Percentiles rank a stretch among this genome's conserved stretches.
phyloP scores from a whole-genome alignment of 2,797 vertebrate species.

The Taenioides sp. region DNA sequence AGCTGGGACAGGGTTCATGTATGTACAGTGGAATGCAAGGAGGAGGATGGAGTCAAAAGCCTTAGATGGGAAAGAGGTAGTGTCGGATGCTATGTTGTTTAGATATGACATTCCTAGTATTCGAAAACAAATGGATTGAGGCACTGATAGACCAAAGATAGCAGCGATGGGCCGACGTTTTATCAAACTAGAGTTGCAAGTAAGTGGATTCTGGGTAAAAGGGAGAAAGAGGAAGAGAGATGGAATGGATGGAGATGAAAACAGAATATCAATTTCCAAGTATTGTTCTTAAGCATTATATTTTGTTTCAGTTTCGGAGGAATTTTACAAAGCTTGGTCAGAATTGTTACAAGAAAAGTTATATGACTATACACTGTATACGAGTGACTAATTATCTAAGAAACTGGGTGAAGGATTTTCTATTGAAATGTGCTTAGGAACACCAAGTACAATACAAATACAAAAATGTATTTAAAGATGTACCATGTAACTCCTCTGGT shows the following conservation, averaged over 20 bases:
- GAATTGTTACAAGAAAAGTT: neutral
- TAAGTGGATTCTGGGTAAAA: slow-evolving; percentile 3
- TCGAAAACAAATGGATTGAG: slow-evolving; percentile 19
- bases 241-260: neutral
- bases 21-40: slow-evolving; percentile 55
- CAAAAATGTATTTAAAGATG: no score
- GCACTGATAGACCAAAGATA: slow-evolving; percentile 31
- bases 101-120: slow-evolving; percentile 10
- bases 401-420: no score
- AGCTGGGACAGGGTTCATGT: slow-evolving; percentile 63
- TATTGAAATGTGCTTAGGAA: no score
- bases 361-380: neutral
- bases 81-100: slow-evolving; percentile 22
- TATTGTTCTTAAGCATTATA: neutral
- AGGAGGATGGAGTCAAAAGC: slow-evolving; percentile 16
- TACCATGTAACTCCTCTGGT: no score
- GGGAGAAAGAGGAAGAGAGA: neutral
- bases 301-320: neutral
- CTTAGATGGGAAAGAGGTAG: slow-evolving; percentile 36
- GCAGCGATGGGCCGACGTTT: slow-evolving; percentile 26
- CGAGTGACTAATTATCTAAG: neutral
- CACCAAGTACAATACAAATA: no score
- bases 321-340: neutral
- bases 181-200: slow-evolving; percentile 11
- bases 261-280: neutral